Evolutionary conservation across 92 coral and sea anemone species (phyloP).

Genomic region (Phenganax stokvisi): DNA sequence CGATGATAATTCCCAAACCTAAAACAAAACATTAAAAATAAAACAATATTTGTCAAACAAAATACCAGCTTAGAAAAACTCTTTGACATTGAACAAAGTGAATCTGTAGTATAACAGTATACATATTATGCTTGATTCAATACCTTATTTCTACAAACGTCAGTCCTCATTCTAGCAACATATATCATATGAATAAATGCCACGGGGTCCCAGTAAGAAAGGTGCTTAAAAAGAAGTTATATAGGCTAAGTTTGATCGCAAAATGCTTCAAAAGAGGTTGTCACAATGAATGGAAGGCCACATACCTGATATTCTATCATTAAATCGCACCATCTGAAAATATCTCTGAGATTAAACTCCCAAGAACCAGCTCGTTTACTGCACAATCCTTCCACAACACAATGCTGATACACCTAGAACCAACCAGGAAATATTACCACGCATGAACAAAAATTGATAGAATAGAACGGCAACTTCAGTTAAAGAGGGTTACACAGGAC

Average conservation of each 20-base stretch:
- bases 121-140: not conserved
- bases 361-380: constrained; percentile 85
- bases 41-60: no score
- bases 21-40: not conserved
- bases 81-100: no score
- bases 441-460: not conserved
- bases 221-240: not conserved
- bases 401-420: constrained; percentile 17
- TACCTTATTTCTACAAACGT: constrained; percentile 66
- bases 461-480: no score
- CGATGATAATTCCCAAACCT: constrained; percentile 38
- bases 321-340: constrained; percentile 96
- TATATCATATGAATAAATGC: constrained; percentile 82
- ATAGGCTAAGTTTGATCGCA: not conserved
- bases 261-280: not conserved
- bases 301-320: constrained; percentile 65
- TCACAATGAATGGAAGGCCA: not conserved
- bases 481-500: no score
- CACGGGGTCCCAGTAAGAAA: constrained; percentile 55
- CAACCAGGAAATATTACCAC: not conserved
- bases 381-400: constrained; percentile 42
- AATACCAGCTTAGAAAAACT: no score
- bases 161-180: constrained; percentile 81
- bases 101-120: no score
- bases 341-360: constrained; percentile 94